A percentile compares a stretch with the other conserved stretches of the same genome.
Conservation (phyloP, 2,888 invertebrate species). For the Aradus depressus region DNA sequence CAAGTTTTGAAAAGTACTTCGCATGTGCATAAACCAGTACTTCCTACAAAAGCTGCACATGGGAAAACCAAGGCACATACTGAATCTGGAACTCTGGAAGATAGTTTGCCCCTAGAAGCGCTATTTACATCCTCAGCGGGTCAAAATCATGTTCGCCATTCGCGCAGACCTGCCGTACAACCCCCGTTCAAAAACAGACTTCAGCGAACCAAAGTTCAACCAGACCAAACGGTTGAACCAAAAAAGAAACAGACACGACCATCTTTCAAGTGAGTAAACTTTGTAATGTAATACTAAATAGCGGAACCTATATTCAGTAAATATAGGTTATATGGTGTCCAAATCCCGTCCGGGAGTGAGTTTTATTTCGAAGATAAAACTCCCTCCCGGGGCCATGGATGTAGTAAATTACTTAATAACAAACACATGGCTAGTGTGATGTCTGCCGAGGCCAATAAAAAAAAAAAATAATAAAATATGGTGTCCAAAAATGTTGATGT, state of each 20-base stretch:
- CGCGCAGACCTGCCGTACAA: constrained; percentile 40
- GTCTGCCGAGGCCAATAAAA: too few relatives aligned
- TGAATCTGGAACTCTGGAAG: constrained; percentile 39
- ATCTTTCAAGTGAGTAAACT: constrained; percentile 23
- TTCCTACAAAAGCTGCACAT: constrained; percentile 49
- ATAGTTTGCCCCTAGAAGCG: constrained; percentile 45
- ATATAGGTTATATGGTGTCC: too few relatives aligned
- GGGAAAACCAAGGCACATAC: constrained; percentile 49
- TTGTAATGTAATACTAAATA: too few relatives aligned
- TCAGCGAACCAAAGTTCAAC: constrained; percentile 21
- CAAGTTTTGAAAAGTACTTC: constrained; percentile 73
- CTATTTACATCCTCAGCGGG: constrained; percentile 38
- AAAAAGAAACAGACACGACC: constrained; percentile 19
- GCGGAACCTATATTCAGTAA: too few relatives aligned
- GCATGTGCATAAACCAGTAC: constrained; percentile 46
- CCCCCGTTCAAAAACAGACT: constrained; percentile 29
- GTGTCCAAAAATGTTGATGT: too few relatives aligned
- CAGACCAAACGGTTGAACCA: not conserved
- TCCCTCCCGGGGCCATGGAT: too few relatives aligned
- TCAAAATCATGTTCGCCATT: constrained; percentile 38
- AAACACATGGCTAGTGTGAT: too few relatives aligned
- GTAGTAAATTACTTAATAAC: too few relatives aligned
- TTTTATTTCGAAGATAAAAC: too few relatives aligned
- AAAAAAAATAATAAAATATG: too few relatives aligned
- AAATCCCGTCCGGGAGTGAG: too few relatives aligned